phyloP scores from a whole-genome alignment of 2,888 invertebrate genomes.

The Hydrotaea cyrtoneurina region DNA sequence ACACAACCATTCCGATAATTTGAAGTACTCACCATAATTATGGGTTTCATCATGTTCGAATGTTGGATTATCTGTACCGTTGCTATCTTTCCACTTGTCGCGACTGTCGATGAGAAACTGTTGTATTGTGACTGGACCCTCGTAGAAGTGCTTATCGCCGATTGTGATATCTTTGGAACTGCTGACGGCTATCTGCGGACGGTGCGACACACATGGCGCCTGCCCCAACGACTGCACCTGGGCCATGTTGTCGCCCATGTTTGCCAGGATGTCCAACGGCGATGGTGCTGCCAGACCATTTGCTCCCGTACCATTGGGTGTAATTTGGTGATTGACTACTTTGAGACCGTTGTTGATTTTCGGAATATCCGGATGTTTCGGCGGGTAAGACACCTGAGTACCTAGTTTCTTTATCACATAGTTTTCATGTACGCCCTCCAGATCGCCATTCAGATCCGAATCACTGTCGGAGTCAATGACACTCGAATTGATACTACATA shows the following conservation, averaged over 20 bases:
- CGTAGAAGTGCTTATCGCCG: slow-evolving; percentile 88
- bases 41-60: slow-evolving; percentile 67
- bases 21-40: slow-evolving; percentile 69
- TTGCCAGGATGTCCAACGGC: slow-evolving; percentile 34
- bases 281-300: slow-evolving; percentile 14
- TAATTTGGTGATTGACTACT: slow-evolving; percentile 74
- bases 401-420: slow-evolving; percentile 78
- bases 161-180: slow-evolving; percentile 88
- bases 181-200: slow-evolving; percentile 83
- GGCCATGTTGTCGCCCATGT: slow-evolving; percentile 48
- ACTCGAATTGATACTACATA: slow-evolving; percentile 78
- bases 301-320: slow-evolving; percentile 45
- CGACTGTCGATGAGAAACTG: slow-evolving; percentile 84
- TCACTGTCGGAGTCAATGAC: slow-evolving; percentile 78
- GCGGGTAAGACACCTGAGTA: slow-evolving; percentile 74
- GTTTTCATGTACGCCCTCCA: slow-evolving; percentile 70
- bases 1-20: neutral
- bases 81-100: slow-evolving; percentile 75
- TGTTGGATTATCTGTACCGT: slow-evolving; percentile 74
- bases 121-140: slow-evolving; percentile 89
- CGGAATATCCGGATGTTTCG: slow-evolving; percentile 73
- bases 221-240: slow-evolving; percentile 41
- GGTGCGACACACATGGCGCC: slow-evolving; percentile 21
- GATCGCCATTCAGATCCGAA: slow-evolving; percentile 72
- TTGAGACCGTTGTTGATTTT: slow-evolving; percentile 74